Percentiles rank a stretch among this genome's conserved stretches.
phyloP scores from a whole-genome alignment of 2,797 vertebrate species.

The Parambassis ranga region DNA sequence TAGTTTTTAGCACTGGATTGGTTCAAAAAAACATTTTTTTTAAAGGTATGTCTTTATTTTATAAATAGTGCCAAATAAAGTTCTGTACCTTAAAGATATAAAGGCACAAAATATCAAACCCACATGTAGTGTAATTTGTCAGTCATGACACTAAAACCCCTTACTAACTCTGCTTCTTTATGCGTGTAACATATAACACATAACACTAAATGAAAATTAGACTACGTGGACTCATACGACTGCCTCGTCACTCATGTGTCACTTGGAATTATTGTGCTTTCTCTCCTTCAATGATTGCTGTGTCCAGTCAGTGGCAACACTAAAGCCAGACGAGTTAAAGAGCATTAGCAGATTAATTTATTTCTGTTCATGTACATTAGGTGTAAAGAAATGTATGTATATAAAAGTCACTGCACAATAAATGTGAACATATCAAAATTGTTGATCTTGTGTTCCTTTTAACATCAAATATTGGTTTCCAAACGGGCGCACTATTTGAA shows the following conservation, averaged over 20 bases:
- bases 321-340: conserved; percentile 59
- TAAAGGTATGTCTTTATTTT: too few species aligned
- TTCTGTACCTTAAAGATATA: not conserved
- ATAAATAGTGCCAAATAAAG: not conserved
- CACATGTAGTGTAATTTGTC: too few species aligned
- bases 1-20: not conserved
- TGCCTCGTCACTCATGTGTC: conserved; percentile 66
- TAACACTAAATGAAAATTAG: conserved; percentile 59
- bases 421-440: conserved; percentile 77
- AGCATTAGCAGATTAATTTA: conserved; percentile 79
- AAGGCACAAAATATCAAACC: not conserved
- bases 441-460: conserved; percentile 46
- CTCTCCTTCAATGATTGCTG: conserved; percentile 37
- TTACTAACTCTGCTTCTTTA: conserved; percentile 64
- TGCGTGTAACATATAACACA: conserved; percentile 53
- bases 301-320: conserved; percentile 60
- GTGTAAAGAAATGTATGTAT: conserved; percentile 81
- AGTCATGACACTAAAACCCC: conserved; percentile 38
- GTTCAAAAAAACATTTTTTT: too few species aligned
- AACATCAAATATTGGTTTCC: conserved; percentile 21
- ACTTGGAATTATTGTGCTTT: conserved; percentile 58
- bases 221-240: conserved; percentile 51
- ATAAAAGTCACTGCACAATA: conserved; percentile 83
- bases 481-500: conserved; percentile 28
- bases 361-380: conserved; percentile 80